Evolutionary conservation across 2,888 invertebrate genomes (phyloP).

Genomic region (Oligia strigilis): DNA sequence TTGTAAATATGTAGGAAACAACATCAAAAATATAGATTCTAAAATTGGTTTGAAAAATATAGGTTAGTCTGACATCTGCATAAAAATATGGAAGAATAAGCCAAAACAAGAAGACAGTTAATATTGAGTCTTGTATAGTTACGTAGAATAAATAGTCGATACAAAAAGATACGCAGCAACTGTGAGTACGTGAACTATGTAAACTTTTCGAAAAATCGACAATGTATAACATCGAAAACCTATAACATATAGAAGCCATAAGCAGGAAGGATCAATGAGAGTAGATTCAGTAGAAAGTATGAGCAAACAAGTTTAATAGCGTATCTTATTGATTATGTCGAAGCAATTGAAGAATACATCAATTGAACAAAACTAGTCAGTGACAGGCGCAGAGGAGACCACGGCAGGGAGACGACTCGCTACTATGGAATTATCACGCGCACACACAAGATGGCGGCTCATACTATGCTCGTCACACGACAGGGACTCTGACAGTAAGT

Average conservation of each 20-base stretch:
- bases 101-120: constrained; percentile 48
- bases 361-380: constrained; percentile 1
- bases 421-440: constrained; percentile 2
- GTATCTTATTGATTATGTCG: constrained; percentile 9
- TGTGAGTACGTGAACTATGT: constrained; percentile 52
- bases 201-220: constrained; percentile 68
- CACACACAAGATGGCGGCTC: neutral
- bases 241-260: constrained; percentile 66
- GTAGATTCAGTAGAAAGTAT: constrained; percentile 72
- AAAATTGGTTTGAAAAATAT: constrained; percentile 63
- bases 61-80: constrained; percentile 56
- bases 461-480: neutral
- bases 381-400: constrained; percentile 5
- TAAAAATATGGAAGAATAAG: constrained; percentile 66
- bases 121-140: constrained; percentile 34
- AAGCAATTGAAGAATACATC: constrained; percentile 36
- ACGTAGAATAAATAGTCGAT: constrained; percentile 43
- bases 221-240: constrained; percentile 68
- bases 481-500: neutral
- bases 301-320: constrained; percentile 54
- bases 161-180: constrained; percentile 35
- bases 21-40: constrained; percentile 66
- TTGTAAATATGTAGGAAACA: constrained; percentile 63
- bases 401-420: constrained; percentile 14
- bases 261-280: constrained; percentile 72